These are phyloP conservation scores for Syngnathoides biaculeatus DNA, from an alignment of 2,113 vertebrate genomes.

Conservation along the genomic window DNA sequence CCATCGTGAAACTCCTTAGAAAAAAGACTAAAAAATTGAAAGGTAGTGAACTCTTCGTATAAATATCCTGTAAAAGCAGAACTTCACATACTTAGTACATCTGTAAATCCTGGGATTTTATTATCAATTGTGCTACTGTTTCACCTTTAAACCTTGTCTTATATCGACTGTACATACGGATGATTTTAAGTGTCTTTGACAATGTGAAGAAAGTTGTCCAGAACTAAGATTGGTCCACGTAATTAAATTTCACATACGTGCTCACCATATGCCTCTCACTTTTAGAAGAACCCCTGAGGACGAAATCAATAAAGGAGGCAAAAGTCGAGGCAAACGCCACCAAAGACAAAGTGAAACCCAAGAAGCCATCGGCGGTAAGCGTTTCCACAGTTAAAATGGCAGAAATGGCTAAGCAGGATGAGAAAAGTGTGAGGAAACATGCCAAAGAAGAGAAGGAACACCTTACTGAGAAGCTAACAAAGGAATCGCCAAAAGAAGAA, in stretches of 20 bases:
- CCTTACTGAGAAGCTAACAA: neutral
- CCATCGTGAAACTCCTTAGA: conserved; percentile 3
- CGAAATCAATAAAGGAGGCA: conserved; percentile 2
- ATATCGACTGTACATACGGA: too few relatives aligned
- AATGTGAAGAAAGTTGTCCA: conserved; percentile 38
- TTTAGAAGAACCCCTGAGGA: conserved; percentile 26
- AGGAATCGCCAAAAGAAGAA: conserved; percentile 2
- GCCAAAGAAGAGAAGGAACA: conserved; percentile 11
- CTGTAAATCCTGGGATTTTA: neutral
- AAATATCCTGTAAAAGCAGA: neutral
- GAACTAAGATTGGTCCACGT: neutral
- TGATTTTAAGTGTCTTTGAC: neutral
- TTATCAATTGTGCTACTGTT: neutral
- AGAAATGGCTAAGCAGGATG: neutral
- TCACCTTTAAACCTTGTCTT: neutral
- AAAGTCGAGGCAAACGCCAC: neutral
- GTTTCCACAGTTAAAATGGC: neutral
- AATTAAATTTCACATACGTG: neutral
- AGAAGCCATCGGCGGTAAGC: conserved; percentile 1
- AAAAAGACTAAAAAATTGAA: neutral
- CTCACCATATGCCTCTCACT: neutral
- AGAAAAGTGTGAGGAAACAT: neutral
- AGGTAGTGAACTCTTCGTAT: neutral
- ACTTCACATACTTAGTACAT: neutral
- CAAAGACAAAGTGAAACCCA: conserved; percentile 5